Evolutionary conservation across 1,140 invertebrate species (phyloP), one percentile per base, ranked within the genome.

Genomic region (Drosophila insularis): DNA sequence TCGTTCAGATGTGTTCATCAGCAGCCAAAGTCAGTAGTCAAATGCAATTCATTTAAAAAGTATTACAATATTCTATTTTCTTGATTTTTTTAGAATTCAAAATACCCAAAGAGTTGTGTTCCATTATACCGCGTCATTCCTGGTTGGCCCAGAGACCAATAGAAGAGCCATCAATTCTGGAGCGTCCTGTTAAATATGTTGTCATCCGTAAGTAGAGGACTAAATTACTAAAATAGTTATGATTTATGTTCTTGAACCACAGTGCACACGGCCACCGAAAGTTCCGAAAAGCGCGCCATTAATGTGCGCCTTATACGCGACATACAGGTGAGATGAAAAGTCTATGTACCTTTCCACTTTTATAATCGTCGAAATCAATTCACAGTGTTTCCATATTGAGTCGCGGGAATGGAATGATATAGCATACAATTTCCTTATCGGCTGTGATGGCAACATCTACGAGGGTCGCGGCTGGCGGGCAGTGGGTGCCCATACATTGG

Each of bases 401-500:
- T 81, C 79, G 21, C 86, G 90, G 0, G 82, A 89, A 17, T 94
- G 93, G 93, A 85, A 81, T 54, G 95, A 95, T 71, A 94, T 95
- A 46, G 94, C 93, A 0, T 95, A 94, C 71, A 95, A 93, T 67
- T 95, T 95, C 74, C 74, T 95, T 10, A 93, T 96, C 39, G 95
- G 95, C 13, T 94, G 94, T 39, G 95, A 95, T 81, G 95, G 94
- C 0, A 93, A 93, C 19, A 92, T 94, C 2, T 95, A 95, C 75
- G 94, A 94, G 77, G 95, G 94, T 1, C 92, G 95, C 23, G 95
- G 94, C 68, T 96, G 95, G 95, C 93, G 94, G 58, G 87, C 92
- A 14, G 90, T 94, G 2, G 95, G 95, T 0, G 93, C 95, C 0
- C 95, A 96, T 75, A 95, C 95, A 0, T 91, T 93, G 14, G 92